These are phyloP conservation scores for Cataglyphis cursor DNA, from an alignment of 2,888 invertebrate species.

Conservation along the genomic window DNA sequence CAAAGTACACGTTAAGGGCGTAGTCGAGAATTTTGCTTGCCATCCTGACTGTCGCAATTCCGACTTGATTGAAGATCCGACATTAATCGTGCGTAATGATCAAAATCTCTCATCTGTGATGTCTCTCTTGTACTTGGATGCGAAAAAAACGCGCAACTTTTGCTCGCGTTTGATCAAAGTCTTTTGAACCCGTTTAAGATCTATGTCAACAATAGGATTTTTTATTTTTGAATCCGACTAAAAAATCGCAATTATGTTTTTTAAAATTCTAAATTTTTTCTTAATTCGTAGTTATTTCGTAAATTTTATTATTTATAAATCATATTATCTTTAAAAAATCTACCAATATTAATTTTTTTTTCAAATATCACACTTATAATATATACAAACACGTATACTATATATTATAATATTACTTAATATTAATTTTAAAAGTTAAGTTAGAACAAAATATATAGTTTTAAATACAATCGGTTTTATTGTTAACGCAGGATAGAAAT, in stretches of 20 bases:
- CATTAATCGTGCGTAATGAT: conserved; percentile 72
- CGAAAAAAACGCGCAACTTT: conserved; percentile 16
- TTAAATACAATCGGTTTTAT: background rate
- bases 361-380: too few species aligned
- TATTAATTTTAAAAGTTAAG: background rate
- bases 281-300: background rate
- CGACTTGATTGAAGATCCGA: conserved; percentile 64
- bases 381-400: background rate
- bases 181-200: background rate
- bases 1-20: conserved; percentile 35
- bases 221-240: background rate
- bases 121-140: background rate
- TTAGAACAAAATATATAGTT: background rate
- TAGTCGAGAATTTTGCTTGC: conserved; percentile 66
- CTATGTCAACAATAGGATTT: background rate
- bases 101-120: conserved; percentile 21
- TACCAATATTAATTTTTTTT: background rate
- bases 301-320: background rate
- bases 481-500: conserved; percentile 16
- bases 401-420: background rate
- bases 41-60: conserved; percentile 66
- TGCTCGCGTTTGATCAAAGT: background rate
- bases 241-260: background rate
- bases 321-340: background rate
- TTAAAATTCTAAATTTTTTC: background rate